Evolutionary conservation across 2,888 invertebrate species (phyloP), one percentile per base, ranked within the genome.

Genomic region (Alviniconcha strummeri): DNA sequence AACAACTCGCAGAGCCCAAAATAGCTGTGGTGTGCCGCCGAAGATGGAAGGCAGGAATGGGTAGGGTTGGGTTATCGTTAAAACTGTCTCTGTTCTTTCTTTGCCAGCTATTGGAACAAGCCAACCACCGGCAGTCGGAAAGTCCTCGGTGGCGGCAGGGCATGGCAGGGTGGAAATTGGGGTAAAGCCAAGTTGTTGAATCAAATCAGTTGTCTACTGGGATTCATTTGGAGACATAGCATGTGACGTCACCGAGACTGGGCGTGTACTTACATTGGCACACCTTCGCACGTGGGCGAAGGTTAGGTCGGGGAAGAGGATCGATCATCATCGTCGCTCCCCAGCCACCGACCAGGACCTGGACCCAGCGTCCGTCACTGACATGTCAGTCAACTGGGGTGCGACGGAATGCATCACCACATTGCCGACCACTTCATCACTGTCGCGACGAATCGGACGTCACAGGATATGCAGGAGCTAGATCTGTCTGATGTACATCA

Each of bases 261-360:
- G 86, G 84, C 84, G 82, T 83, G 83, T 86, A 86, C 86, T 86
- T 86, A 86, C 86, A 85, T 84, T 56, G 76, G 79, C 79, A 69
- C 56, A 76, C 83, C 76, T n/a, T 72, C 76, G 80, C 76, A 54
- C 52, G 13, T 60, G 55, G 75, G 74, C 83, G 57, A 81, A 80
- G 81, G 67, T 78, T 77, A 54, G 80, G 81, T 83, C 83, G 54
- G 76, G 67, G 84, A 81, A 75, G 81, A 76, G 75, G 69, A 78
- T 36, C 78, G 64, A 78, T 78, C 19, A 57, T 64, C 78, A 64
- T 15, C 60, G 13, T 64, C 64, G n/a, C 52, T 64, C 78, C 78
- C 78, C 36, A 36, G 36, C 57, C 78, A 78, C 78, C 78, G 57
- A 78, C 78, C 78, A 78, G 67, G 76, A 69, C 78, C 52, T 77